Evolutionary conservation across 2,888 invertebrate species (phyloP).

Genomic region (Chrysodeixis includens): DNA sequence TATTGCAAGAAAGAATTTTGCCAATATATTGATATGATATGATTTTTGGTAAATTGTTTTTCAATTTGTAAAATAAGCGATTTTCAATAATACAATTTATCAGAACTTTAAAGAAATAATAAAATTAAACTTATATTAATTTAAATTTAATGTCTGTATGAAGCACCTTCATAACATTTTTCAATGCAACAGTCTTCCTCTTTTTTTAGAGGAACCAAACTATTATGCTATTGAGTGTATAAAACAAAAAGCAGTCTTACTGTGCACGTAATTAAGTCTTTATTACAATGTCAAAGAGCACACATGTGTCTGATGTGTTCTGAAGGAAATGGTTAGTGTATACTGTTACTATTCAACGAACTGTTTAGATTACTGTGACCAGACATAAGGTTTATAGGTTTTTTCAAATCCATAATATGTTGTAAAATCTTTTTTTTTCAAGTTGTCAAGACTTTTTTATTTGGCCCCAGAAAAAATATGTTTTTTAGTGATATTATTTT

Average conservation of each 20-base stretch:
- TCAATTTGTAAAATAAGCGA: background rate
- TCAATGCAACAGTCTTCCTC: background rate
- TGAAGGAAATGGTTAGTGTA: slow-evolving; percentile 38
- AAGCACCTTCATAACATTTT: too few relatives aligned
- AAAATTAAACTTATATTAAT: background rate
- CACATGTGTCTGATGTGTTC: slow-evolving; percentile 49
- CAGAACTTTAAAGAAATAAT: background rate
- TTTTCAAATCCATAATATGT: too few relatives aligned
- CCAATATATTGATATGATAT: background rate
- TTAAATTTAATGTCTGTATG: too few relatives aligned
- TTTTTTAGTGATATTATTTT: too few relatives aligned
- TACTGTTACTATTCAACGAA: slow-evolving; percentile 21
- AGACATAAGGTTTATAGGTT: slow-evolving; percentile 13
- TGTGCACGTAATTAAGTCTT: slow-evolving; percentile 13
- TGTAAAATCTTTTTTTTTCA: too few relatives aligned
- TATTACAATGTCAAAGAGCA: slow-evolving; percentile 35
- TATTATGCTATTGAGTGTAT: background rate
- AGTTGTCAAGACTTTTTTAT: too few relatives aligned
- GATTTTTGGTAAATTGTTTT: background rate
- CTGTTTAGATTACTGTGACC: slow-evolving; percentile 25
- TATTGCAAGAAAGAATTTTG: background rate
- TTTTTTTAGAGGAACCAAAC: background rate
- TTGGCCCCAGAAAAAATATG: too few relatives aligned
- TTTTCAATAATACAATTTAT: background rate
- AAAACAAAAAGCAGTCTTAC: background rate